Evolutionary conservation across 1,140 invertebrate genomes (phyloP).

Genomic region (Cherax quadricarinatus): DNA sequence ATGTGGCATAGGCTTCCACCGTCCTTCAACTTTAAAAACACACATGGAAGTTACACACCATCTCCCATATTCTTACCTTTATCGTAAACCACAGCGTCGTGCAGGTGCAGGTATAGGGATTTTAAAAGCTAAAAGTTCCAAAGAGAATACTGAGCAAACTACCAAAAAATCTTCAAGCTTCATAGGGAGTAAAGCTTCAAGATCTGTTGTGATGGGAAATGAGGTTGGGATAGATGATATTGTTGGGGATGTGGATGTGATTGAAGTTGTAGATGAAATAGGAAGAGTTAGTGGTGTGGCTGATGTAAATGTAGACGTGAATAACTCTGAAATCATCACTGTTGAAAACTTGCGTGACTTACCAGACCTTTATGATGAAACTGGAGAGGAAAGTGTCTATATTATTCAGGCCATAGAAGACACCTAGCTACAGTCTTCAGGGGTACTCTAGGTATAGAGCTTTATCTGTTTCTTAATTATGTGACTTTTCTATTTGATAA

Average conservation of each 20-base stretch:
- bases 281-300: not conserved
- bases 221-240: conserved; percentile 44
- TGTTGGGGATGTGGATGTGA: conserved; percentile 15
- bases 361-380: conserved; percentile 23
- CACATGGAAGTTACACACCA: conserved; percentile 57
- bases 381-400: conserved; percentile 36
- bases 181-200: conserved; percentile 13
- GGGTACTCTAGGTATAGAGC: not conserved
- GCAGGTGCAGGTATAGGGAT: conserved; percentile 21
- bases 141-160: not conserved
- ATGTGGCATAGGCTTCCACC: conserved; percentile 67
- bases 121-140: not conserved
- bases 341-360: conserved; percentile 30
- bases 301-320: conserved; percentile 12
- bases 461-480: too few species aligned
- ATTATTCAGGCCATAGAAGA: conserved; percentile 50
- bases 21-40: conserved; percentile 51
- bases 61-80: conserved; percentile 48
- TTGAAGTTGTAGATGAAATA: conserved; percentile 25
- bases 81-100: conserved; percentile 51
- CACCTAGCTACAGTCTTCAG: not conserved
- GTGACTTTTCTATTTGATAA: too few species aligned
- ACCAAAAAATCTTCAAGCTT: conserved; percentile 10
- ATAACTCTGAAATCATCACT: conserved; percentile 39
- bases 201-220: conserved; percentile 25